Evolutionary conservation across 2,113 vertebrate genomes (phyloP).

Genomic region (Thinocorus orbignyianus): DNA sequence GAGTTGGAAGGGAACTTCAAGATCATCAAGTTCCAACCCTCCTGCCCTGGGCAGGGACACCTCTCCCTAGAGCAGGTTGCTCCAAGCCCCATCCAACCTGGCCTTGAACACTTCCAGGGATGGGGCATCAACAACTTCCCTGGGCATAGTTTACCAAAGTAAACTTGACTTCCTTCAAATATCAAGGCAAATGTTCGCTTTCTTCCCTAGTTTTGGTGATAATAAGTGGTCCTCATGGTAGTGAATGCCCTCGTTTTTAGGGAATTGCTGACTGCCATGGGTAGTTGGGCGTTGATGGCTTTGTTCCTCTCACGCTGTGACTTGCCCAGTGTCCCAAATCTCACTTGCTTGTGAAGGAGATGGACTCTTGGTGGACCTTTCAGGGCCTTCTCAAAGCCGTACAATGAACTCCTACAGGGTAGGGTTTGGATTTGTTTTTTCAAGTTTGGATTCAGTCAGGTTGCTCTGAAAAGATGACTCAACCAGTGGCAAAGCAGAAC

Average conservation of each 20-base stretch:
- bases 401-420: rapidly evolving
- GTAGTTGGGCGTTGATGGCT: not conserved
- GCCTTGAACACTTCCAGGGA: too few relatives aligned
- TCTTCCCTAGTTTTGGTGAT: not conserved
- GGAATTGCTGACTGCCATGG: rapidly evolving
- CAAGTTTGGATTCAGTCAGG: not conserved
- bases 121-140: too few relatives aligned
- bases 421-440: not conserved
- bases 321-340: not conserved
- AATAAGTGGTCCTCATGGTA: not conserved
- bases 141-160: not conserved
- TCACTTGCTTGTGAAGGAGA: not conserved
- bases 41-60: too few relatives aligned
- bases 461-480: not conserved
- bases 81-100: too few relatives aligned
- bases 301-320: not conserved
- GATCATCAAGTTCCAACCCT: too few relatives aligned
- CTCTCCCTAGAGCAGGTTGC: too few relatives aligned
- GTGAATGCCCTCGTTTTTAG: not conserved
- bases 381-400: not conserved
- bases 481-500: not conserved
- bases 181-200: not conserved
- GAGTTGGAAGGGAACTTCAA: too few relatives aligned
- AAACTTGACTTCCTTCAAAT: not conserved
- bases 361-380: not conserved